Conservation (phyloP, 1,140 invertebrate species). For the Luehdorfia chinensis region DNA sequence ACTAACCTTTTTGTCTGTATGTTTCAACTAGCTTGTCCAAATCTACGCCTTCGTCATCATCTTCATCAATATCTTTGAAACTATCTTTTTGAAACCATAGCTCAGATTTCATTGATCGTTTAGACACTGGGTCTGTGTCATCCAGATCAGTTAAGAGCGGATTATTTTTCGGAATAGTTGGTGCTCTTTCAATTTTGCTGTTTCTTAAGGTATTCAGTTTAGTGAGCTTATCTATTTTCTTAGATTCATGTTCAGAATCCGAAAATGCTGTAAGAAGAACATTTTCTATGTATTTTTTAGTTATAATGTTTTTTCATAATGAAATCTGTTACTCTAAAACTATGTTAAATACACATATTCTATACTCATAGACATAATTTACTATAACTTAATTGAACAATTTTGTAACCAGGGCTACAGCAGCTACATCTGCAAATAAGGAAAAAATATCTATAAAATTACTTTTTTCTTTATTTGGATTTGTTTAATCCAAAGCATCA, state of each 20-base stretch:
- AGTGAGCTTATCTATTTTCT: constrained; percentile 59
- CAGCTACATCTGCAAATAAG: no score
- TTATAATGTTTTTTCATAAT: no score
- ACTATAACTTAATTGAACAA: constrained; percentile 10
- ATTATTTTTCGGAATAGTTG: constrained; percentile 78
- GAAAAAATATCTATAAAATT: no score
- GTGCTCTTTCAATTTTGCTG: constrained; percentile 53
- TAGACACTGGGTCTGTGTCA: constrained; percentile 83
- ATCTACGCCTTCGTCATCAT: constrained; percentile 92
- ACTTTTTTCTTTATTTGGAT: no score
- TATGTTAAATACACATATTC: no score
- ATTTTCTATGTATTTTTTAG: no score
- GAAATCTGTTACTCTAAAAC: no score
- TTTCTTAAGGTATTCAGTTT: constrained; percentile 67
- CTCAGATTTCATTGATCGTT: constrained; percentile 86
- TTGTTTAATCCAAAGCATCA: no score
- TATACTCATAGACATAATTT: no score
- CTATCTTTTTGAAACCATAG: constrained; percentile 94
- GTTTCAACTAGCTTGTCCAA: constrained; percentile 87
- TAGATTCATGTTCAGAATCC: constrained; percentile 72
- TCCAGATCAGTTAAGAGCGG: constrained; percentile 93
- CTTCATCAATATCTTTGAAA: constrained; percentile 89
- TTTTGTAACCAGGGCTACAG: no score
- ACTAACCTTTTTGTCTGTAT: constrained; percentile 83
- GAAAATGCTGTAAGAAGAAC: constrained; percentile 74